Evolutionary conservation across 2,888 invertebrate genomes (phyloP), one percentile per base, ranked within the genome.

Genomic region (Celastrina argiolus): DNA sequence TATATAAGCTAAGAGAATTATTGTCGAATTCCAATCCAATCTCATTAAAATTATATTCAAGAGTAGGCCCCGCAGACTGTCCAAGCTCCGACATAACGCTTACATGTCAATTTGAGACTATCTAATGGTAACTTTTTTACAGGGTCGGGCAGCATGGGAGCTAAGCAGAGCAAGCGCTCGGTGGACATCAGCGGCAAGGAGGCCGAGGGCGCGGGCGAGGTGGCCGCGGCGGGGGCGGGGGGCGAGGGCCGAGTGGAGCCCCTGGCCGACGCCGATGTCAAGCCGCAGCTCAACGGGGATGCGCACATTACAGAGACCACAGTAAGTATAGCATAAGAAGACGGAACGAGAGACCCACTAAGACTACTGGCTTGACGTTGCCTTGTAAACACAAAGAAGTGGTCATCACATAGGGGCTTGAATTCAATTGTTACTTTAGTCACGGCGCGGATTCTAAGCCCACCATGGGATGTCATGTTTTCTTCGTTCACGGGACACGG

Each of bases 151-250:
- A 88, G 78, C 73, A 96, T 96, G 96, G 96, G 96, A 92, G 96
- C 94, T 88, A 94, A 94, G 92, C 96, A 96, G 92, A 96, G 96
- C 90, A 96, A 95, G 90, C 94, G 96, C 91, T 96, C 96, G 80
- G 95, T 96, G 86, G 96, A 96, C 85, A 96, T 96, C 87, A 96
- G 96, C 84, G 94, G 93, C 77, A 93, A 93, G 86, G 93, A 93
- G 76, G 91, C 92, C 70, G 93, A 93, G 68, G 92, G 93, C 67
- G 93, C 92, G 73, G 92, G 92, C 70, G 88, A 78, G 68, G 78
- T 78, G 51, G 91, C 92, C 66, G 93, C 90, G 69, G 92, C 92
- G 68, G 93, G 92, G 71, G 93, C 94, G 68, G 92, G 91, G 63
- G 92, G 92, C 69, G 93, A 92, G 77, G 95, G 95, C 70, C 95